Evolutionary conservation across 2,113 vertebrate genomes (phyloP).

Genomic region (Ellobius talpinus): DNA sequence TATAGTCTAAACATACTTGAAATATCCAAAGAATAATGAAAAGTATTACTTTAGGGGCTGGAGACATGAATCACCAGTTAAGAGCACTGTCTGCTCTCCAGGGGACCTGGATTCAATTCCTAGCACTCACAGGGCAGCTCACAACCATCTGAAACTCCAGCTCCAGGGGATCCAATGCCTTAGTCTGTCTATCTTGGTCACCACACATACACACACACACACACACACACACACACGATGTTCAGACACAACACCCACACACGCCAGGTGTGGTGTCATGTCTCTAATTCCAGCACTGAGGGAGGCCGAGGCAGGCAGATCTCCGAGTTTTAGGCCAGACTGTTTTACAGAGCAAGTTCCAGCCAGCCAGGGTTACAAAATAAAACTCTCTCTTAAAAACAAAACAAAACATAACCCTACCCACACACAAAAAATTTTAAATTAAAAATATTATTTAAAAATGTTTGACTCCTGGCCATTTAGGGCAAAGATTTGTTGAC

Average conservation of each 20-base stretch:
- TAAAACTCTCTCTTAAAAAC: background rate
- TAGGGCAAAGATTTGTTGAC: background rate
- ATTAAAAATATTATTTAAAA: background rate
- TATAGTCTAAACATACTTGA: background rate
- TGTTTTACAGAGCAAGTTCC: background rate
- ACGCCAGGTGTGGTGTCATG: background rate
- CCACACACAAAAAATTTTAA: background rate
- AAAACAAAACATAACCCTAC: background rate
- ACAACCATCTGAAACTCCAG: background rate
- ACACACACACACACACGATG: background rate
- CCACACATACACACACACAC: background rate
- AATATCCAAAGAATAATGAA: background rate
- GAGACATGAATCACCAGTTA: background rate
- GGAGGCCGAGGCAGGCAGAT: background rate
- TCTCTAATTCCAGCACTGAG: background rate
- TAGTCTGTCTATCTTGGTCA: background rate
- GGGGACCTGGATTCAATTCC: background rate
- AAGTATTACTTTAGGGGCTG: background rate
- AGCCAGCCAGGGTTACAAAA: background rate
- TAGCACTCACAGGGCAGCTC: background rate
- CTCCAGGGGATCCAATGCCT: background rate
- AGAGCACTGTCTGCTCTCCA: background rate
- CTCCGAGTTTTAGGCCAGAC: background rate
- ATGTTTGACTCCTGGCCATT: background rate
- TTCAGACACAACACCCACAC: background rate